Percentiles rank a stretch among this genome's conserved stretches.
These are phyloP conservation scores for Cherax destructor DNA, from an alignment of 1,140 invertebrate genomes.

Conservation along the genomic window DNA sequence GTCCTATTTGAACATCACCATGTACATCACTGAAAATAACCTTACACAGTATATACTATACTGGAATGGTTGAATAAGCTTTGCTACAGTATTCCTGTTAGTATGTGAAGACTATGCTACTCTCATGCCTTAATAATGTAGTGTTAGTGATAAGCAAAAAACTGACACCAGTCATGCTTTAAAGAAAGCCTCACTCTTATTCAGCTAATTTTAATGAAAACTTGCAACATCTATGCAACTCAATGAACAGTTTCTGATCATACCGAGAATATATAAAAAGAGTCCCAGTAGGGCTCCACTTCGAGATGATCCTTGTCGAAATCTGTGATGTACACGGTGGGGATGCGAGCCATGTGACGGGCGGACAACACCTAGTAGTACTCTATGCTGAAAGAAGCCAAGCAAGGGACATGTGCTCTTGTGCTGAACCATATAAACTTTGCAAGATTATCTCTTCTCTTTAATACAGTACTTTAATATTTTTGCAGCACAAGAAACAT, in stretches of 20 bases:
- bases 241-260: not conserved
- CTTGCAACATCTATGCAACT: not conserved
- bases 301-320: slow-evolving; percentile 39
- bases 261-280: slow-evolving; percentile 43
- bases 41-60: not conserved
- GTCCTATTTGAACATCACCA: not conserved
- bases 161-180: not conserved
- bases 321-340: slow-evolving; percentile 52
- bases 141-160: not conserved
- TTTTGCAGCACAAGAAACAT: not conserved
- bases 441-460: not conserved
- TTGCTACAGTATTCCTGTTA: not conserved
- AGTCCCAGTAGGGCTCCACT: slow-evolving; percentile 47
- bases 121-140: not conserved
- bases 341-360: slow-evolving; percentile 42
- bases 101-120: not conserved
- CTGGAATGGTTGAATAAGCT: not conserved
- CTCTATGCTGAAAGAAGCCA: slow-evolving; percentile 7
- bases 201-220: not conserved
- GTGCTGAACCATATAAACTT: not conserved
- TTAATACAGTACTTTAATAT: not conserved
- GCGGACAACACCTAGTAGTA: slow-evolving; percentile 5
- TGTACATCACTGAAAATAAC: not conserved
- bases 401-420: not conserved
- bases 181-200: not conserved